Evolutionary conservation across 2,888 invertebrate genomes (phyloP).

Genomic region (Agonopterix alstromeriana): DNA sequence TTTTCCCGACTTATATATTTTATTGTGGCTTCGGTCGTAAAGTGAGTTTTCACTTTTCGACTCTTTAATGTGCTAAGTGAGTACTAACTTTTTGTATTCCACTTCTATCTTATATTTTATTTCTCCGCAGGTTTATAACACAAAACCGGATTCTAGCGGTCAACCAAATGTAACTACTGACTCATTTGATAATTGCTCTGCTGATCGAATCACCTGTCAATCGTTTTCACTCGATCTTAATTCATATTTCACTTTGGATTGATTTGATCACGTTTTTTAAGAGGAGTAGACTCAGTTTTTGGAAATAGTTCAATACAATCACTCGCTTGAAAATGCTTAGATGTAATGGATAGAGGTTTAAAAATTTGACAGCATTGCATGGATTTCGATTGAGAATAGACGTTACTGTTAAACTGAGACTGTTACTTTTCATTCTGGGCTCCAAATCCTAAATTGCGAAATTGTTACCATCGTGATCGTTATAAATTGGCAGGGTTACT

Average conservation of each 20-base stretch:
- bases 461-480: conserved; percentile 17
- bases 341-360: conserved; percentile 37
- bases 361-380: conserved; percentile 46
- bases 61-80: conserved; percentile 42
- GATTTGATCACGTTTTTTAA: conserved; percentile 53
- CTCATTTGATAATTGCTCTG: conserved; percentile 61
- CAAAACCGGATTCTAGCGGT: conserved; percentile 76
- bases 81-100: conserved; percentile 42
- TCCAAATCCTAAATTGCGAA: conserved; percentile 22
- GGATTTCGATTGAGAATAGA: conserved; percentile 42
- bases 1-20: conserved; percentile 39
- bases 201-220: conserved; percentile 68
- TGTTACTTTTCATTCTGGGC: conserved; percentile 61
- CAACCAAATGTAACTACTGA: conserved; percentile 74
- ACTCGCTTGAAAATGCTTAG: conserved; percentile 53
- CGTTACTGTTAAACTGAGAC: conserved; percentile 23
- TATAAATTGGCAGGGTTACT: conserved; percentile 46
- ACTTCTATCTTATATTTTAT: conserved; percentile 71
- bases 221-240: conserved; percentile 61
- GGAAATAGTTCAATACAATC: conserved; percentile 42
- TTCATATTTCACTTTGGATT: conserved; percentile 58
- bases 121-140: conserved; percentile 77
- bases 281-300: conserved; percentile 54
- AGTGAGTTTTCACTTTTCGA: conserved; percentile 55
- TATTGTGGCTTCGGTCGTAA: conserved; percentile 51